Base-by-base conservation (phyloP, 2,113 vertebrate genomes). In the Ctenomys sociabilis region DNA sequence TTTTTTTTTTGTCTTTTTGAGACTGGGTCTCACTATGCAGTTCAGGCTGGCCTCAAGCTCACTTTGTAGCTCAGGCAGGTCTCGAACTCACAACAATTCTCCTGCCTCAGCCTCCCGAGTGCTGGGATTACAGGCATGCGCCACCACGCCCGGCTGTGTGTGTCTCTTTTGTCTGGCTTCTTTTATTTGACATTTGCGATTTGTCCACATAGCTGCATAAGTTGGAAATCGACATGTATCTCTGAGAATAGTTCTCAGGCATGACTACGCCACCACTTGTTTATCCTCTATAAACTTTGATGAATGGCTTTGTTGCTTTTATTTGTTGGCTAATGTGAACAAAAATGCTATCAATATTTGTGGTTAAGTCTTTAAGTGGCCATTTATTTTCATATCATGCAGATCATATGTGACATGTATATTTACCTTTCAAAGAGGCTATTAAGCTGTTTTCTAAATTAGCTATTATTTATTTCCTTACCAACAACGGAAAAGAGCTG, bases 281-380 rank as follows among this genome's bases (percentile, higher is more conserved):
- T 87, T 88, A 87, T 19, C 35, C 75, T 68, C 89, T 59, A 88
- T 12, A 37, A 70, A 78, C 11, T 64, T 78, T 77, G 54, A 57
- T 43, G 21, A 37, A 26, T 61, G 64, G 75, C 72, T 88, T 89
- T 83, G 5, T 52, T 72, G 7, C 49, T 81, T 75, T 17, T 30
- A 35, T 40, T 80, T 92, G 84, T 85, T 90, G 68, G 43, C 21
- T 85, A 85, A 63, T 83, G 61, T n/a, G 22, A 91, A 84, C 66
- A 61, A 66, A 95, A 21, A 66, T 66, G 26, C 12, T 90, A 17
- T 66, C 40, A 14, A 73, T 43, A 21, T 85, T 72, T 63, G 22
- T 57, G 8, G 49, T 49, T 45, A 93, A 61, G 10, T 24, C 5
- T 86, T 82, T 94, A 40, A 61, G 13, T 28, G 90, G 89, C 30